Conservation (phyloP, 2,888 invertebrate genomes). For the Seladonia tumulorum region DNA sequence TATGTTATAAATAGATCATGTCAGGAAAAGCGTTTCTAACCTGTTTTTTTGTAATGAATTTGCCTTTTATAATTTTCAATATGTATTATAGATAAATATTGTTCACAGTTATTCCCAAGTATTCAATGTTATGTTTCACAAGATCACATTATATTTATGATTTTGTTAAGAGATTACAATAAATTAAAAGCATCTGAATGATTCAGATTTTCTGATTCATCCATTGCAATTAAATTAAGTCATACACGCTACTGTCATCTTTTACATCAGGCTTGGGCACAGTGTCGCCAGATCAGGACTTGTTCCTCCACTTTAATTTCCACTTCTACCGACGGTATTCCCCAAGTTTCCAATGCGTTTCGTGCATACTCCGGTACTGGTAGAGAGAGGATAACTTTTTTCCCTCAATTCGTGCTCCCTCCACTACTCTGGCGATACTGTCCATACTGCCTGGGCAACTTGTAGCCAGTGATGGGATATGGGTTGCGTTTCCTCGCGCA, state of each 20-base stretch:
- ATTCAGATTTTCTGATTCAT: no score
- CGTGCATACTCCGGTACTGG: no score
- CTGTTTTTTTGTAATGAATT: not conserved
- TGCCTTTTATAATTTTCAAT: not conserved
- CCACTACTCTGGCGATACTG: no score
- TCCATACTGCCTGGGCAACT: no score
- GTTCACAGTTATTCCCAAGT: not conserved
- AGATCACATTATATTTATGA: not conserved
- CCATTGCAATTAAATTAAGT: conserved; percentile 1
- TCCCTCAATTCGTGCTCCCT: no score
- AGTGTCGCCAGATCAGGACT: no score
- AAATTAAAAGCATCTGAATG: not conserved
- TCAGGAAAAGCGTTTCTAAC: conserved; percentile 15
- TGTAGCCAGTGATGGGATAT: no score
- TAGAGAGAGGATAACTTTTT: no score
- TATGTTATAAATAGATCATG: not conserved
- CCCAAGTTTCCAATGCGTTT: no score
- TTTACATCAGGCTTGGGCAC: not conserved
- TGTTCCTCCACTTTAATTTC: no score
- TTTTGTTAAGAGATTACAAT: not conserved
- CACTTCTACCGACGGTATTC: no score
- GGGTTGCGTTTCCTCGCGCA: no score
- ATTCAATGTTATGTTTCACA: not conserved
- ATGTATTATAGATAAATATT: not conserved
- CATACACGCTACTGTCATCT: not conserved